phyloP scores from a whole-genome alignment of 2,888 invertebrate species.

The Himalopsyche kuldschensis region DNA sequence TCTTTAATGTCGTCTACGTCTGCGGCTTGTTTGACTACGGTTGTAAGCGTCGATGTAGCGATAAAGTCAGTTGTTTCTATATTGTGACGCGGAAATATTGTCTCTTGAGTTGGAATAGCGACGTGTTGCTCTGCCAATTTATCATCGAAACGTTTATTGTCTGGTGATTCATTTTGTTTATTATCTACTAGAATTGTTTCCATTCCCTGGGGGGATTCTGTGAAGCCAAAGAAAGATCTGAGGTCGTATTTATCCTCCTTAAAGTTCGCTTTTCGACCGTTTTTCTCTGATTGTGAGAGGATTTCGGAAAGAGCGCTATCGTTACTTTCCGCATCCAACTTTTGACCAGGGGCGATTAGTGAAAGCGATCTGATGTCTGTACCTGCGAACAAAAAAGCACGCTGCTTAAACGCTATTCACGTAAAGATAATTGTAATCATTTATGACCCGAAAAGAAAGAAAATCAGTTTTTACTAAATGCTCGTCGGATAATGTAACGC shows the following conservation, averaged over 20 bases:
- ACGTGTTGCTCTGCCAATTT: constrained; percentile 25
- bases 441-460: background rate
- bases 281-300: background rate
- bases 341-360: constrained; percentile 20
- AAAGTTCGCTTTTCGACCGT: background rate
- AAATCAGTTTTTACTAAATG: background rate
- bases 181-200: constrained; percentile 14
- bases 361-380: constrained; percentile 16
- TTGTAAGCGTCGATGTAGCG: background rate
- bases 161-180: constrained; percentile 4
- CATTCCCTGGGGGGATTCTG: constrained; percentile 21
- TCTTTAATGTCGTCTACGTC: constrained; percentile 6
- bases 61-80: background rate
- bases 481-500: background rate
- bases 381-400: constrained; percentile 14
- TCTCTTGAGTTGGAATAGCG: background rate
- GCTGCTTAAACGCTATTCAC: background rate
- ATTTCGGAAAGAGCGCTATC: background rate
- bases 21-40: background rate
- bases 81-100: constrained; percentile 8
- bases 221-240: constrained; percentile 36
- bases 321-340: constrained; percentile 2
- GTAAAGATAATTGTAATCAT: background rate
- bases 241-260: constrained; percentile 38
- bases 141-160: constrained; percentile 13